These are phyloP conservation scores for Eustalomyia histrio DNA, from an alignment of 2,888 invertebrate species.

Conservation along the genomic window DNA sequence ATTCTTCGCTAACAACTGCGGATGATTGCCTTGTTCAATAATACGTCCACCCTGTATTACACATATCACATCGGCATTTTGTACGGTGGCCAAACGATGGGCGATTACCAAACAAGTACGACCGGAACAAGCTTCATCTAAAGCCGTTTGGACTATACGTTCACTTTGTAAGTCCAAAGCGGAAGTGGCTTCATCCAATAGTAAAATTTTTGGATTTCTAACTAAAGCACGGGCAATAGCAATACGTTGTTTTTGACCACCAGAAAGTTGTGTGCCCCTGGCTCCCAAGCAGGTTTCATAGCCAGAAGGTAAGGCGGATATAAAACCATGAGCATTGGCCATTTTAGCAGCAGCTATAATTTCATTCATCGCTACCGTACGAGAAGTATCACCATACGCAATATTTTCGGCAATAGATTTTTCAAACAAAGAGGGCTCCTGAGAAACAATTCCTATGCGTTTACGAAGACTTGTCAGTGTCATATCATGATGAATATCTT, in stretches of 20 bases:
- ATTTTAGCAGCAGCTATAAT: conserved; percentile 86
- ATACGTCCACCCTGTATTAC: conserved; percentile 89
- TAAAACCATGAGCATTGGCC: conserved; percentile 90
- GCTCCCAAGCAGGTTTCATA: conserved; percentile 88
- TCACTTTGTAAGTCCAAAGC: conserved; percentile 89
- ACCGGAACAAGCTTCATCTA: conserved; percentile 89
- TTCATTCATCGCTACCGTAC: conserved; percentile 84
- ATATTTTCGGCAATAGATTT: conserved; percentile 91
- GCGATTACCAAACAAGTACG: conserved; percentile 93
- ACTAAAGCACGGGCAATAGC: conserved; percentile 90
- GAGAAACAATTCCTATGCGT: conserved; percentile 90
- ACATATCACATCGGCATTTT: conserved; percentile 91
- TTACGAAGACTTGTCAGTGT: conserved; percentile 85
- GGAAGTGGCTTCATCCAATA: conserved; percentile 89
- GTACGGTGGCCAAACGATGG: conserved; percentile 90
- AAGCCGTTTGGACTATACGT: conserved; percentile 88
- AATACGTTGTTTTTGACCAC: conserved; percentile 93
- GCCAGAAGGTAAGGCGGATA: conserved; percentile 86
- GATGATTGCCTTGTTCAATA: conserved; percentile 88
- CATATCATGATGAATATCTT: conserved; percentile 83
- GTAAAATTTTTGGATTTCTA: conserved; percentile 85
- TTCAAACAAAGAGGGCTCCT: conserved; percentile 92
- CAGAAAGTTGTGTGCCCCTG: conserved; percentile 88
- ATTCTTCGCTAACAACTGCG: conserved; percentile 84
- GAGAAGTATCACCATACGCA: conserved; percentile 89